Evolutionary conservation across 2,888 invertebrate genomes (phyloP).

Genomic region (Catonia carolina): DNA sequence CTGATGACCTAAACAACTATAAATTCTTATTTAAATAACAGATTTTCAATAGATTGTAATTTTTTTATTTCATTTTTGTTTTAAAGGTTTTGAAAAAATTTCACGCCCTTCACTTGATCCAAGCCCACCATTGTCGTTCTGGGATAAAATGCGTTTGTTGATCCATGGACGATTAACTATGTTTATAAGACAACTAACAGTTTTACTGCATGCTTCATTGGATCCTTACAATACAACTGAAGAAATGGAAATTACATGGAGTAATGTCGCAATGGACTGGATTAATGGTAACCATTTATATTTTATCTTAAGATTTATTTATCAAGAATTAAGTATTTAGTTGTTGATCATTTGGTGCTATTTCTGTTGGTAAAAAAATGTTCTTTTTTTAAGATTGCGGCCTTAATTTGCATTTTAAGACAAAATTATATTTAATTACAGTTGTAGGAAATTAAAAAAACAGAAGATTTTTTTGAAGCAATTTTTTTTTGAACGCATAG

Average conservation of each 20-base stretch:
- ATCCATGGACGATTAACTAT: conserved; percentile 90
- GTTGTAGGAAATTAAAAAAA: no score
- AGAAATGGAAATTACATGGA: conserved; percentile 97
- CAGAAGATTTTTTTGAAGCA: no score
- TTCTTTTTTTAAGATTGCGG: no score
- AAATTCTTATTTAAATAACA: no score
- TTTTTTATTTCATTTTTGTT: background rate
- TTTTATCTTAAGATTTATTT: conserved; percentile 8
- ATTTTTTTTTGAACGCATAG: no score
- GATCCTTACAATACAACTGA: conserved; percentile 99
- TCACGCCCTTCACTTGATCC: conserved; percentile 85
- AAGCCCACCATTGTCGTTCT: conserved; percentile 88
- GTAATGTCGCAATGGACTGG: conserved; percentile 90
- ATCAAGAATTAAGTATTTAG: background rate
- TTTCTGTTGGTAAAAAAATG: no score
- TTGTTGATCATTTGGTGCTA: background rate
- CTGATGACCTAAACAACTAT: no score
- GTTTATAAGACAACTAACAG: conserved; percentile 79
- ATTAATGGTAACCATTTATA: conserved; percentile 84
- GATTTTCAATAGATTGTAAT: no score
- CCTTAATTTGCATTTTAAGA: no score
- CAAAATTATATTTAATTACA: no score
- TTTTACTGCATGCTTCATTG: conserved; percentile 87
- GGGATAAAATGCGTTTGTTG: conserved; percentile 92
- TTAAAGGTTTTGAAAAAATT: conserved; percentile 75